Evolutionary conservation across 2,113 vertebrate species (phyloP).

Genomic region (Colossoma macropomum): DNA sequence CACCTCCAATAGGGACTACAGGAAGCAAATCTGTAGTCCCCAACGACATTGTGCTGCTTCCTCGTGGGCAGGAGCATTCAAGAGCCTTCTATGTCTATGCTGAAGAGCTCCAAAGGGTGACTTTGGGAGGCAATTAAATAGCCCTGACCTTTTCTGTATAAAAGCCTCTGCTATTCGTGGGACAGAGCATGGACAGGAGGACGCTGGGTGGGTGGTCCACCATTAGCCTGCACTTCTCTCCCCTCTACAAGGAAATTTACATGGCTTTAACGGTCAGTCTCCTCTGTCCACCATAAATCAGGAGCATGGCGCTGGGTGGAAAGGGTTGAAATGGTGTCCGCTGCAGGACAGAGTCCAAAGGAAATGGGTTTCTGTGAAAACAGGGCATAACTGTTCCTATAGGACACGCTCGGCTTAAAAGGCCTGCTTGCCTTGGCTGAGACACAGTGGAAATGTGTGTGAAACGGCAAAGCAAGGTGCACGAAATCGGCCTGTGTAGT

Average conservation of each 20-base stretch:
- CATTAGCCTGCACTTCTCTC: conserved; percentile 64
- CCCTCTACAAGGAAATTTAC: conserved; percentile 72
- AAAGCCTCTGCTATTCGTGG: conserved; percentile 73
- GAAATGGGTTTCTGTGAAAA: conserved; percentile 49
- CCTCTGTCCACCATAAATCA: conserved; percentile 75
- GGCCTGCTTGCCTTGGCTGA: conserved; percentile 44
- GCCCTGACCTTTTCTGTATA: conserved; percentile 72
- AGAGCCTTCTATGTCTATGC: conserved; percentile 55
- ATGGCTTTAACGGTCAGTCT: conserved; percentile 73
- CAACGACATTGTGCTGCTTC: conserved; percentile 19
- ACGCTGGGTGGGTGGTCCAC: conserved; percentile 75
- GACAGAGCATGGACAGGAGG: conserved; percentile 59
- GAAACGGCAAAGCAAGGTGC: conserved; percentile 30
- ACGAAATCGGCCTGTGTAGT: not conserved
- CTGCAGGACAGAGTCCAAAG: conserved; percentile 36
- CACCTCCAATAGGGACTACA: conserved; percentile 6
- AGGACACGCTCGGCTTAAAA: conserved; percentile 19
- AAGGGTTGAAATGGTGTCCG: conserved; percentile 50
- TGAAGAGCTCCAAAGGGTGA: conserved; percentile 64
- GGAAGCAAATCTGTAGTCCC: not conserved
- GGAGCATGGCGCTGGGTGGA: conserved; percentile 2
- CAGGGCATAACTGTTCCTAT: conserved; percentile 36
- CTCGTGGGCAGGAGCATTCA: conserved; percentile 15
- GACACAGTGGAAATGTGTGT: conserved; percentile 40
- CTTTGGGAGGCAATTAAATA: conserved; percentile 74